Percentiles rank a stretch among this genome's conserved stretches.
Evolutionary conservation across 2,888 invertebrate genomes (phyloP).

Genomic region (Punctoribates punctum): DNA sequence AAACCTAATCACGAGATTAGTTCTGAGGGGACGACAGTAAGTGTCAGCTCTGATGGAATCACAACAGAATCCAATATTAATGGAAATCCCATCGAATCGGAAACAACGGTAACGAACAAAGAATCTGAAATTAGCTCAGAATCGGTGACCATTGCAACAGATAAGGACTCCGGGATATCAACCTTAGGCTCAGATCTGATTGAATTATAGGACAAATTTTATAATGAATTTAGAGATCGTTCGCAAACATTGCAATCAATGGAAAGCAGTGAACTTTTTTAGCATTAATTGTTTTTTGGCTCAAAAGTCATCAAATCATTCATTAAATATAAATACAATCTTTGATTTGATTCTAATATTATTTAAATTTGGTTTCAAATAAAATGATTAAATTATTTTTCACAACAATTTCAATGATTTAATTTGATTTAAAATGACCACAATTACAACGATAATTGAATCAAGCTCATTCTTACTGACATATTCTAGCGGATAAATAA

Average conservation of each 20-base stretch:
- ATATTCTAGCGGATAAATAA: too few species aligned
- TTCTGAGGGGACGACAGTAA: not conserved
- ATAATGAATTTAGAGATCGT: too few species aligned
- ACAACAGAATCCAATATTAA: not conserved
- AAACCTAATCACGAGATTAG: not conserved
- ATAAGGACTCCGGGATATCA: too few species aligned
- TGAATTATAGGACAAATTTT: too few species aligned
- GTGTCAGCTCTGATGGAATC: not conserved
- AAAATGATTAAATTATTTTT: conserved; percentile 26
- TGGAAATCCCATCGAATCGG: not conserved
- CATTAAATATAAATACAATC: not conserved
- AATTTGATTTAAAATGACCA: too few species aligned
- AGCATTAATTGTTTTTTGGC: not conserved
- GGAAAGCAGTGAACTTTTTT: not conserved
- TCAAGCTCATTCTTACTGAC: too few species aligned
- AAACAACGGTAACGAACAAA: not conserved
- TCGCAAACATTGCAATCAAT: too few species aligned
- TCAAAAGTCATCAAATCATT: conserved; percentile 26
- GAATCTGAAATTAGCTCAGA: too few species aligned
- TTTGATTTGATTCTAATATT: conserved; percentile 18
- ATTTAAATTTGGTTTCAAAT: conserved; percentile 14
- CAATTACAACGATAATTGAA: too few species aligned
- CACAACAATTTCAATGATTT: not conserved
- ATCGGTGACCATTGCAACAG: too few species aligned
- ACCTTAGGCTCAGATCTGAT: too few species aligned